Percentiles rank a stretch among this genome's conserved stretches.
Evolutionary conservation across 2,113 vertebrate species (phyloP).

Genomic region (Anolis carolinensis): DNA sequence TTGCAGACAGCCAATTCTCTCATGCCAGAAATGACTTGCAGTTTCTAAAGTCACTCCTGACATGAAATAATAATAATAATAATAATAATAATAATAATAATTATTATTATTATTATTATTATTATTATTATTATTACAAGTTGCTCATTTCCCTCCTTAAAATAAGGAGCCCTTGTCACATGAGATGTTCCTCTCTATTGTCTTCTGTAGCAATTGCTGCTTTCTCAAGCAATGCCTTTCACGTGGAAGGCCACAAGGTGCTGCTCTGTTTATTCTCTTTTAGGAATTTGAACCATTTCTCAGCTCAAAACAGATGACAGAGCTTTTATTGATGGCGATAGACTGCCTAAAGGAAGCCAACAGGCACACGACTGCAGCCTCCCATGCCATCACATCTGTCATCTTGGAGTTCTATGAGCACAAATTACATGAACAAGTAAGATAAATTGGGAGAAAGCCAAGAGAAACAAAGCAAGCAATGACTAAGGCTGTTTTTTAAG

Average conservation of each 20-base stretch:
- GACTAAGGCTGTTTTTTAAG: neutral
- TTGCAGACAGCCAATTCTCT: no score
- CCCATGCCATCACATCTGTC: constrained; percentile 43
- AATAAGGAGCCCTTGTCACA: neutral
- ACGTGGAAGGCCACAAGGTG: neutral
- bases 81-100: no score
- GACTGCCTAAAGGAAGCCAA: constrained; percentile 47
- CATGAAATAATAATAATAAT: no score
- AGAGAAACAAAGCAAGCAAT: neutral
- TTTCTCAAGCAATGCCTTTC: neutral
- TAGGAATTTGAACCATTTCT: constrained; percentile 67
- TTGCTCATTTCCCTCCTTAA: neutral
- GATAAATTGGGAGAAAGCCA: neutral
- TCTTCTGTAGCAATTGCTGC: neutral
- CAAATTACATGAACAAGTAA: constrained; percentile 60
- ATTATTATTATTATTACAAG: no score
- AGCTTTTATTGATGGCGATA: constrained; percentile 62
- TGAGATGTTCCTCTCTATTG: neutral
- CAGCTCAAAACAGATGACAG: constrained; percentile 62
- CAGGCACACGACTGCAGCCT: constrained; percentile 54
- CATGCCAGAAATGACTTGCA: no score
- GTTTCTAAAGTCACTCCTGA: no score
- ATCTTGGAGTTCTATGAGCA: constrained; percentile 65
- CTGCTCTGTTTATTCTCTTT: neutral
- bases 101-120: no score